Conservation (phyloP, 2,113 vertebrate species). For the Melanerpes formicivorus region DNA sequence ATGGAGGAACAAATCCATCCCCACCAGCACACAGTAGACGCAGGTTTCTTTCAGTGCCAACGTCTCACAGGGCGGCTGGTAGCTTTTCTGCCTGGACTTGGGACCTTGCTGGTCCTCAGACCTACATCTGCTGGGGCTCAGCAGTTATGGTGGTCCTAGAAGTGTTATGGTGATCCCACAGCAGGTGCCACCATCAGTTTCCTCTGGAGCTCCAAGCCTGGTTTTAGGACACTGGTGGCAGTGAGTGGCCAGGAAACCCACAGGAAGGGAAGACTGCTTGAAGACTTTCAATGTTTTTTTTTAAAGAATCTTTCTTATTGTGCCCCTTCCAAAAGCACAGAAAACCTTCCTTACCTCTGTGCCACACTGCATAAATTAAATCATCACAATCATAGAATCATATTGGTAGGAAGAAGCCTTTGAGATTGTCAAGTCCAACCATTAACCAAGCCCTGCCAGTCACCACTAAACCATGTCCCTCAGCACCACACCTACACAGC, state of each 20-base stretch:
- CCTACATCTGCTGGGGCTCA: fast-evolving
- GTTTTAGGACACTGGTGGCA: background rate
- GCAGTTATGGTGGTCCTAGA: background rate
- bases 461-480: no score
- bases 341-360: background rate
- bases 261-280: background rate
- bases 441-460: no score
- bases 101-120: background rate
- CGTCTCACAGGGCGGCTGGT: fast-evolving
- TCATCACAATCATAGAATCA: no score
- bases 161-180: background rate
- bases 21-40: fast-evolving
- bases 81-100: background rate
- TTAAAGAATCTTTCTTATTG: background rate
- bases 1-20: background rate
- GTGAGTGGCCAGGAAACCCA: background rate
- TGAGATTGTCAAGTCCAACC: no score
- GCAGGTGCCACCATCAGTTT: fast-evolving
- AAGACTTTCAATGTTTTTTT: background rate
- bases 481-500: no score
- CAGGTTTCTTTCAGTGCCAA: fast-evolving
- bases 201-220: background rate
- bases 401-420: no score
- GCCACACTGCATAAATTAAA: fast-evolving
- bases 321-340: background rate